phyloP scores from a whole-genome alignment of 2,113 vertebrate species.

The Campylomormyrus tamandua region DNA sequence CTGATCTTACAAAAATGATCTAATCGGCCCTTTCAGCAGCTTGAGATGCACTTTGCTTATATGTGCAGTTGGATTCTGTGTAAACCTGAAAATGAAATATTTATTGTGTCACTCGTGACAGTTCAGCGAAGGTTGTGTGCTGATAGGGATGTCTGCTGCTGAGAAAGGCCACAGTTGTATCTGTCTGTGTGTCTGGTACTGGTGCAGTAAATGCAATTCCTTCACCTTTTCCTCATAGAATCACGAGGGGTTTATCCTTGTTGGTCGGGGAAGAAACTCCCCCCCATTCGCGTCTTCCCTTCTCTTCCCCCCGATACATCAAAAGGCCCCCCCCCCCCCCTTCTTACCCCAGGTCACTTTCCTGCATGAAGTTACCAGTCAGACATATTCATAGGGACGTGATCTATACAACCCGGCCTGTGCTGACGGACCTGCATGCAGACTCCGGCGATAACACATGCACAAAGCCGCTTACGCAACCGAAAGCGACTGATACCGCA shows the following conservation, averaged over 20 bases:
- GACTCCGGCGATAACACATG: not conserved
- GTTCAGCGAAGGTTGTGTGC: not conserved
- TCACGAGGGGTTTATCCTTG: conserved; percentile 22
- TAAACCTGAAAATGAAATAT: not conserved
- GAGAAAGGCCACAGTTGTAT: not conserved
- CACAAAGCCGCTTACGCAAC: not conserved
- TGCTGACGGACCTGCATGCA: not conserved
- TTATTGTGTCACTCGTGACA: not conserved
- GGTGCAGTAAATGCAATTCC: not conserved
- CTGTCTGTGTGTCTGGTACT: not conserved
- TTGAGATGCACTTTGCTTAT: not conserved
- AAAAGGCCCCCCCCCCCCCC: not conserved
- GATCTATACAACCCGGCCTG: not conserved
- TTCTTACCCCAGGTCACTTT: not conserved
- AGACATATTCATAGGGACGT: not conserved
- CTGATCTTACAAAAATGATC: not conserved
- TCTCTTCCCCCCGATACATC: too few relatives aligned
- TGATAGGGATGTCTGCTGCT: not conserved
- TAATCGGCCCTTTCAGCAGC: not conserved
- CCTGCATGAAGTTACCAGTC: not conserved
- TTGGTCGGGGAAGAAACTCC: too few relatives aligned
- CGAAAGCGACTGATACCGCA: not conserved
- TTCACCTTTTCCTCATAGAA: not conserved
- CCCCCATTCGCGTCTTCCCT: too few relatives aligned
- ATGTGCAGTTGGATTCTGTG: not conserved